These are phyloP conservation scores for Allobates femoralis DNA, from an alignment of 2,797 vertebrate genomes.

Conservation along the genomic window DNA sequence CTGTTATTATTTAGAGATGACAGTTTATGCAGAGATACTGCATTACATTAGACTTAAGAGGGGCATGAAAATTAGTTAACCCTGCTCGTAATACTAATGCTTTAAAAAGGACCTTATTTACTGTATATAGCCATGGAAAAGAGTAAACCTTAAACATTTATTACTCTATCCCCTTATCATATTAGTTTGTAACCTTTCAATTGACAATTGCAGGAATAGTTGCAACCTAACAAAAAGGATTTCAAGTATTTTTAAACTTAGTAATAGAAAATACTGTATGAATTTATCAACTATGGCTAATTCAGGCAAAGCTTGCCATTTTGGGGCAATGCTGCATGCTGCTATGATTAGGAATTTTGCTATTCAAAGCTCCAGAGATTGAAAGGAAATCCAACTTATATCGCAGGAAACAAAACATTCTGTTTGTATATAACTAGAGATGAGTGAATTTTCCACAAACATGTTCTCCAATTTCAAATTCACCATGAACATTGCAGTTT, in stretches of 20 bases:
- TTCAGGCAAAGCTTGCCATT: background rate
- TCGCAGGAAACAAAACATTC: too few species aligned
- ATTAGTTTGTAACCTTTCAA: background rate
- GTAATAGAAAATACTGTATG: background rate
- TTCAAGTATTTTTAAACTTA: background rate
- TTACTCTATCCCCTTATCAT: background rate
- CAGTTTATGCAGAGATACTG: background rate
- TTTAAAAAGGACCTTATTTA: background rate
- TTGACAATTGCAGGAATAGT: background rate
- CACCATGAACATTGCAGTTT: too few species aligned
- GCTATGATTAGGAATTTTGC: background rate
- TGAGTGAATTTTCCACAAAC: too few species aligned
- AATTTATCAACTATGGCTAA: background rate
- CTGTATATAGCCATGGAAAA: background rate
- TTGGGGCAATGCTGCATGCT: background rate
- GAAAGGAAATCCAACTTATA: background rate
- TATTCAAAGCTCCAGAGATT: background rate
- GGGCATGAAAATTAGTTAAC: background rate
- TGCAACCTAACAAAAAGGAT: background rate
- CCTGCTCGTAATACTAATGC: background rate
- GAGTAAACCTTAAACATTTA: background rate
- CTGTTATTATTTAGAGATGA: constrained; percentile 32
- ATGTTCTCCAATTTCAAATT: too few species aligned
- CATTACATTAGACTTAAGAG: background rate
- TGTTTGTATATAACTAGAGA: too few species aligned